Conservation (phyloP, 2,113 vertebrate species). For the Pluvialis apricaria region DNA sequence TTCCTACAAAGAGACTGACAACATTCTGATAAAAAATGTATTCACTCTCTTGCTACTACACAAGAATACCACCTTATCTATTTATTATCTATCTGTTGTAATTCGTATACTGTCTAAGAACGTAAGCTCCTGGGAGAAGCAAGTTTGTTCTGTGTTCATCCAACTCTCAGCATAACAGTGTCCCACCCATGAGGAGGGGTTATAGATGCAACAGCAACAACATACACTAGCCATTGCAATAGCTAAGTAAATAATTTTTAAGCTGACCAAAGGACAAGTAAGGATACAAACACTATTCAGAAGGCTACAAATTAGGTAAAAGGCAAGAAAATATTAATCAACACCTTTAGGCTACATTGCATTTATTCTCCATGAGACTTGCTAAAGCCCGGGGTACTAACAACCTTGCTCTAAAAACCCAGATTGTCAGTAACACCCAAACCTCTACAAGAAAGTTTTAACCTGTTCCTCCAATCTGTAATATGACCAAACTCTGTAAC, state of each 20-base stretch:
- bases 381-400: not conserved
- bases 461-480: not conserved
- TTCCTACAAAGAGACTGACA: not conserved
- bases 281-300: not conserved
- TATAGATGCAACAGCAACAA: not conserved
- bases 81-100: not conserved
- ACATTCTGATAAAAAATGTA: not conserved
- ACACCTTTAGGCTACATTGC: not conserved
- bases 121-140: not conserved
- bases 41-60: not conserved
- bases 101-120: not conserved
- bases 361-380: not conserved
- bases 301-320: not conserved
- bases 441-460: not conserved
- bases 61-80: not conserved
- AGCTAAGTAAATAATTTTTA: not conserved
- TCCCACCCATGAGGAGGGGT: not conserved
- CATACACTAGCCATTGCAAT: not conserved
- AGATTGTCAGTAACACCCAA: not conserved
- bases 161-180: not conserved
- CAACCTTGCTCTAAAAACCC: not conserved
- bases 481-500: constrained; percentile 4
- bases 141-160: not conserved
- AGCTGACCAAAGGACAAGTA: not conserved
- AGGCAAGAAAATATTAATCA: not conserved